A percentile compares a stretch with the other conserved stretches of the same genome.
phyloP scores from a whole-genome alignment of 2,888 invertebrate genomes.

The Aporophyla nigra region DNA sequence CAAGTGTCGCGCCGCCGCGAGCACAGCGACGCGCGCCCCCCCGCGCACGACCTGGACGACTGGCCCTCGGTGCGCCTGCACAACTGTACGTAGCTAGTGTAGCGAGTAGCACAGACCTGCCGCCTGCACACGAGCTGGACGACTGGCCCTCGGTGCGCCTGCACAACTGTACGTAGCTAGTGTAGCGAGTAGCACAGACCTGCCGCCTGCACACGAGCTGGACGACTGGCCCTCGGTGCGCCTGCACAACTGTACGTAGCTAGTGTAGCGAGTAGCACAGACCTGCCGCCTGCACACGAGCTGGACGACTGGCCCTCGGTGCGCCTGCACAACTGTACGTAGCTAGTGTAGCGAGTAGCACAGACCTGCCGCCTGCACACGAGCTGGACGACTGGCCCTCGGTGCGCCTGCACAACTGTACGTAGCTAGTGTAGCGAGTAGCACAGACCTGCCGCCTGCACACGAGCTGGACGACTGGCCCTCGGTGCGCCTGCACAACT shows the following conservation, averaged over 20 bases:
- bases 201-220: slow-evolving; percentile 55
- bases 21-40: slow-evolving; percentile 47
- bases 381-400: slow-evolving; percentile 80
- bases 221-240: slow-evolving; percentile 85
- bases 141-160: slow-evolving; percentile 26
- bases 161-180: slow-evolving; percentile 35
- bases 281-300: slow-evolving; percentile 19
- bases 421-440: slow-evolving; percentile 55
- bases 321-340: slow-evolving; percentile 73
- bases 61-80: slow-evolving; percentile 84
- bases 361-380: slow-evolving; percentile 8
- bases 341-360: slow-evolving; percentile 29
- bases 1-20: slow-evolving; percentile 69
- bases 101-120: slow-evolving; percentile 12
- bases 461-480: slow-evolving; percentile 76
- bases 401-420: slow-evolving; percentile 77
- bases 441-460: slow-evolving; percentile 51
- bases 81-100: slow-evolving; percentile 70
- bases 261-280: slow-evolving; percentile 54
- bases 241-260: slow-evolving; percentile 70
- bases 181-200: slow-evolving; percentile 4
- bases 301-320: slow-evolving; percentile 83
- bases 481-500: slow-evolving; percentile 78
- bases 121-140: slow-evolving; percentile 7
- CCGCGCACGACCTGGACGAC: slow-evolving; percentile 72